A percentile compares a stretch with the other conserved stretches of the same genome.
Conservation (phyloP, 2,888 invertebrate species). For the Aphodius sticticus region DNA sequence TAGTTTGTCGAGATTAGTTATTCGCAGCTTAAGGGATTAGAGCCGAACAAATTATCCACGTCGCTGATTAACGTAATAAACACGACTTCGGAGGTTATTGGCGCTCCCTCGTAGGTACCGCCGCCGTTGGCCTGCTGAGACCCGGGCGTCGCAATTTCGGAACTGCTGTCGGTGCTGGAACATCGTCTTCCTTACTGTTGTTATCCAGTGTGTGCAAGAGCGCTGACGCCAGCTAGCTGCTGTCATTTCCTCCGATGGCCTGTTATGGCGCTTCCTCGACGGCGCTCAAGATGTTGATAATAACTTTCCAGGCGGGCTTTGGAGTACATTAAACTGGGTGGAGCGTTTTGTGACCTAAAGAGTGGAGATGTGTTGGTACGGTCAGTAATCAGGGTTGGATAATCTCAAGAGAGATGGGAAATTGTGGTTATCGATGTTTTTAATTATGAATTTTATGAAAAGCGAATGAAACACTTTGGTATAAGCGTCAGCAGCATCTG, state of each 20-base stretch:
- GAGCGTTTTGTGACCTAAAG: too few species aligned
- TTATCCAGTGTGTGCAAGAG: background rate
- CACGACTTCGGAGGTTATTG: slow-evolving; percentile 47
- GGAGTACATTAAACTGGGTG: background rate
- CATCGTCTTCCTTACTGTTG: background rate
- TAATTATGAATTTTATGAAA: too few species aligned
- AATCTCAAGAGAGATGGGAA: too few species aligned
- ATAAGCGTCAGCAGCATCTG: too few species aligned
- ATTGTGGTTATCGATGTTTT: too few species aligned
- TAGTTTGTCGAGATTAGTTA: slow-evolving; percentile 60
- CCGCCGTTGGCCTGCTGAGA: background rate
- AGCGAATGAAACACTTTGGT: too few species aligned
- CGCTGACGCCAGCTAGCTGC: background rate
- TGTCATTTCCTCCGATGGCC: background rate
- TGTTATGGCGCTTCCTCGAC: background rate
- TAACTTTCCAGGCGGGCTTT: background rate
- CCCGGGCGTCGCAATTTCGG: background rate
- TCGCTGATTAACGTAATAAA: slow-evolving; percentile 59
- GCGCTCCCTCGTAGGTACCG: background rate
- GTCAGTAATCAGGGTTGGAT: too few species aligned
- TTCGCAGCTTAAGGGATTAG: slow-evolving; percentile 53
- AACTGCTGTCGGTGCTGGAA: background rate
- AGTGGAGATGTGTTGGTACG: too few species aligned
- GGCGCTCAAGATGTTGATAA: background rate
- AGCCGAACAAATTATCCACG: slow-evolving; percentile 57